Evolutionary conservation across 2,888 invertebrate species (phyloP).

Genomic region (Dryomyza anilis): DNA sequence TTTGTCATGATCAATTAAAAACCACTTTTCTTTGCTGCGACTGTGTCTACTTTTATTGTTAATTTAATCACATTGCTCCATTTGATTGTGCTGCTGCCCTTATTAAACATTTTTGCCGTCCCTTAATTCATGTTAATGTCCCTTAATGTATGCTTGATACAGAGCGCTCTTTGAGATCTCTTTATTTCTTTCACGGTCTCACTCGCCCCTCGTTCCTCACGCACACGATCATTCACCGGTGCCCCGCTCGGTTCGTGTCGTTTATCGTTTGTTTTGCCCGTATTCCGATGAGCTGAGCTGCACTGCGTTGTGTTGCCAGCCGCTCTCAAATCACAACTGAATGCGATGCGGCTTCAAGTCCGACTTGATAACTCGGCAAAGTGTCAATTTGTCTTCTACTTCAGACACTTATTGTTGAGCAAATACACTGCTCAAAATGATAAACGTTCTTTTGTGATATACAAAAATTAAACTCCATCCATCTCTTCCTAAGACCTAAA

Average conservation of each 20-base stretch:
- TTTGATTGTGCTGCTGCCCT: too few relatives aligned
- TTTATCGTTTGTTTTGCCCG: background rate
- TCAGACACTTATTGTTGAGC: background rate
- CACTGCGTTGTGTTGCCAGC: slow-evolving; percentile 43
- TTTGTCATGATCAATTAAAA: too few relatives aligned
- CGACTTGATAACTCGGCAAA: slow-evolving; percentile 17
- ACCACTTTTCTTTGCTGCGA: too few relatives aligned
- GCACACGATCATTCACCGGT: background rate
- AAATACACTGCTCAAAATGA: slow-evolving; percentile 9
- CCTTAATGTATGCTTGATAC: too few relatives aligned
- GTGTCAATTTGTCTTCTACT: slow-evolving; percentile 2
- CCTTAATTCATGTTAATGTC: background rate
- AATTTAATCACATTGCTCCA: too few relatives aligned
- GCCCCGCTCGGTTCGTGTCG: background rate
- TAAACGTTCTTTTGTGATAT: too few relatives aligned
- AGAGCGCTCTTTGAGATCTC: background rate
- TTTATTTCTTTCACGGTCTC: background rate
- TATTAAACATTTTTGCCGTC: too few relatives aligned
- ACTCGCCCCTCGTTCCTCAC: background rate
- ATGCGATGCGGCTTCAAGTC: slow-evolving; percentile 27
- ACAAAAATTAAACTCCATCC: too few relatives aligned
- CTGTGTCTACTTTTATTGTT: too few relatives aligned
- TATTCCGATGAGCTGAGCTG: background rate
- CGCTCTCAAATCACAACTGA: slow-evolving; percentile 54
- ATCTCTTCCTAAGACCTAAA: too few relatives aligned